These are phyloP conservation scores for Cantharis nigra DNA, from an alignment of 2,888 invertebrate genomes.

Conservation along the genomic window DNA sequence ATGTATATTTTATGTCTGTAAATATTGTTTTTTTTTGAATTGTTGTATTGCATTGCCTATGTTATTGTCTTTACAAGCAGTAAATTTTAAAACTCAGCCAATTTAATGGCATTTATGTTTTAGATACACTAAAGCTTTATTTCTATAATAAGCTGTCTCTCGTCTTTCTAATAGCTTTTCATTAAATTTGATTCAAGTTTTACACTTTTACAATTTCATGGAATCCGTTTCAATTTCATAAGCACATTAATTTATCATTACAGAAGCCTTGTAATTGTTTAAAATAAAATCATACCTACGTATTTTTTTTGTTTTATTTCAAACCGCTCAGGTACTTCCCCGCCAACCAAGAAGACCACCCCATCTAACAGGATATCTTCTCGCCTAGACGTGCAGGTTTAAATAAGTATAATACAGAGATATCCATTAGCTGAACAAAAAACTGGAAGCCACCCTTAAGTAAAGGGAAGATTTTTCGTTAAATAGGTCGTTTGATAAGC, in stretches of 20 bases:
- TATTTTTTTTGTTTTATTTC: not conserved
- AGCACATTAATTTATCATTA: slow-evolving; percentile 36
- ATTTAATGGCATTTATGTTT: slow-evolving; percentile 17
- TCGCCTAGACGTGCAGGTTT: no score
- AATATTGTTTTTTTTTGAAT: slow-evolving; percentile 47
- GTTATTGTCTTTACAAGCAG: slow-evolving; percentile 3
- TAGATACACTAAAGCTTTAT: slow-evolving; percentile 9
- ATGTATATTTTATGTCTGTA: slow-evolving; percentile 44
- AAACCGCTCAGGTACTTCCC: not conserved
- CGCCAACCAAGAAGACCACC: not conserved
- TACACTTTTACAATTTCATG: not conserved
- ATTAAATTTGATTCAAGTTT: slow-evolving; percentile 1
- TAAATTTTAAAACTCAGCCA: slow-evolving; percentile 10
- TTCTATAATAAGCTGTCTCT: slow-evolving; percentile 2
- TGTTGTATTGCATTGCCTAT: slow-evolving; percentile 37
- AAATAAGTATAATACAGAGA: no score
- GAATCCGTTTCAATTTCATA: slow-evolving; percentile 28
- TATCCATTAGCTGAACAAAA: no score
- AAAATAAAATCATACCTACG: slow-evolving; percentile 1
- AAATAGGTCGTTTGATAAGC: no score
- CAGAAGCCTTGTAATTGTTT: slow-evolving; percentile 22
- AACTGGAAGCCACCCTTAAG: no score
- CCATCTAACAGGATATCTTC: no score
- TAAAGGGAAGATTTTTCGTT: no score
- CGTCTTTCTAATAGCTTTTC: slow-evolving; percentile 7